Percentiles rank a stretch among this genome's conserved stretches.
phyloP scores from a whole-genome alignment of 2,888 invertebrate species.

The Melipona beecheii region DNA sequence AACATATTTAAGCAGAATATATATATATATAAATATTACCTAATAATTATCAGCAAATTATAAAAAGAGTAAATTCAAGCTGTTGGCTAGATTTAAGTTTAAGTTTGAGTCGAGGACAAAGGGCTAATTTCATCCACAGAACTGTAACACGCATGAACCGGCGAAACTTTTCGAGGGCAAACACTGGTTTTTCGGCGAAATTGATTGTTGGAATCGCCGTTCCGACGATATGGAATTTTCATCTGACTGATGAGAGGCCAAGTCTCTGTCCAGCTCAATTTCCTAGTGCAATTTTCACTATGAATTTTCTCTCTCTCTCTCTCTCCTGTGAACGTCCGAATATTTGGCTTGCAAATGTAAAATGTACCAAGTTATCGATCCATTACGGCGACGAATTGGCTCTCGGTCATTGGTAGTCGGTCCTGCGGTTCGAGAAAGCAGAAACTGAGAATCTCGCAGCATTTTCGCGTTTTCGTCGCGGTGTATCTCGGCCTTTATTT shows the following conservation, averaged over 20 bases:
- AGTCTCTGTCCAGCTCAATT: background rate
- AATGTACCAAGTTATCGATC: background rate
- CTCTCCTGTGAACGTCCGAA: background rate
- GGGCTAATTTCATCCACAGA: background rate
- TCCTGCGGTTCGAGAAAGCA: background rate
- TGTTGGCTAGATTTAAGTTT: too few species aligned
- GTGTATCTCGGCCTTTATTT: background rate
- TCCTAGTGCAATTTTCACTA: background rate
- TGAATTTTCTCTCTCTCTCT: background rate
- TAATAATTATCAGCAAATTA: too few species aligned
- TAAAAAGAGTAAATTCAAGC: too few species aligned
- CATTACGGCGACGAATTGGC: background rate
- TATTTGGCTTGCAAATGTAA: slow-evolving; percentile 3
- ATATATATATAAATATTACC: too few species aligned
- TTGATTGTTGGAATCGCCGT: background rate
- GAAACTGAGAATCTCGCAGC: background rate
- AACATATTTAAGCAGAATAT: too few species aligned
- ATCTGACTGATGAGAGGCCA: background rate
- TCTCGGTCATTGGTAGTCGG: background rate
- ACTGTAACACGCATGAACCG: background rate
- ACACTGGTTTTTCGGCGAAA: background rate
- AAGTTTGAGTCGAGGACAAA: too few species aligned
- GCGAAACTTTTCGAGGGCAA: background rate
- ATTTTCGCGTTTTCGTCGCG: background rate
- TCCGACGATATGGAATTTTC: background rate